Evolutionary conservation across 2,113 vertebrate species (phyloP), one percentile per base, ranked within the genome.

Genomic region (Gadus macrocephalus): DNA sequence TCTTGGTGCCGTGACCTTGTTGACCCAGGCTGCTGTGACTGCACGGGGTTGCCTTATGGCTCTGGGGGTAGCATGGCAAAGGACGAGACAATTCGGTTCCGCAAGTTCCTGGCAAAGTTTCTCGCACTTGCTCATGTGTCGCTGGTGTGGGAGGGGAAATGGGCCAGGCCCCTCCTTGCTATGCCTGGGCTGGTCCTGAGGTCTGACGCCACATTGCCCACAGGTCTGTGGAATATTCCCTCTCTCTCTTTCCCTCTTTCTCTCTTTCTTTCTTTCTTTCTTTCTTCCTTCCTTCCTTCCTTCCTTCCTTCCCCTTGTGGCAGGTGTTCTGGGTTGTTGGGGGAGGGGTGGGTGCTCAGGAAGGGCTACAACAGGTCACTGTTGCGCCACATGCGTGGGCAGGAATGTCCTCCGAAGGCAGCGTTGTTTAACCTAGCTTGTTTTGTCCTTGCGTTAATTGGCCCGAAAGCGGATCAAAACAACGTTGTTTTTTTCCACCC

Each of bases 171-270:
- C 42, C 20, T 56, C 58, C 4, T 28, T 31, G 16, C 22, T 68
- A 66, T 78, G 68, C 68, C 61, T 71, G 59, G 63, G 3, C 71
- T 67, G 66, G 64, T 73, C 74, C 65, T 64, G 79, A 8, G 55
- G 68, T 49, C 69, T 86, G 83, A 85, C 84, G 86, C 87, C 67
- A 2, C 56, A 77, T 75, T 77, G 83, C 87, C 87, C 87, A 71
- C 84, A 85, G 81, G 81, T 83, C 67, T 83, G 68, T 85, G 87
- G 87, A 90, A 90, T 86, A 83, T 69, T 61, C 28, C 67, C 74
- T 73, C 5, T 20, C 69, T 79, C 70, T 81, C 68, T 62, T 12
- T 25, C 76, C 11, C 59, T 19, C 59, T 22, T 19, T 22, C 20
- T 14, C 17, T 20, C 58, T 20, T 3, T 20, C 58, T 4, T n/a